Percentiles rank a stretch among this genome's conserved stretches.
Evolutionary conservation across 2,113 vertebrate species (phyloP).

Genomic region (Sterrhoptilus dennistouni): DNA sequence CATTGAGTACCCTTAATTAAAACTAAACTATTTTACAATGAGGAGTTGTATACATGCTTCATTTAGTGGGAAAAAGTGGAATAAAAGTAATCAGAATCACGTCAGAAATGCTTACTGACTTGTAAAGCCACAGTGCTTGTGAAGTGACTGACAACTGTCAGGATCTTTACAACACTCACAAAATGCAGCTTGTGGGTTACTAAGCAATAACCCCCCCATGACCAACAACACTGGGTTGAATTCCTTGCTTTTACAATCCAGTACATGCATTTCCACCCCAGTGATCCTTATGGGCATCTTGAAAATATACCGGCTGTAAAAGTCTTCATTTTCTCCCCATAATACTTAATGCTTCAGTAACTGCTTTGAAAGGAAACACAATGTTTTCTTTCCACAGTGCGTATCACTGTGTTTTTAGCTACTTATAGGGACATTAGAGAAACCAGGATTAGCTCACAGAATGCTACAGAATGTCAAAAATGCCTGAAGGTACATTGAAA

Average conservation of each 20-base stretch:
- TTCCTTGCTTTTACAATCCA: slow-evolving; percentile 59
- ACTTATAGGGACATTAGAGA: slow-evolving; percentile 14
- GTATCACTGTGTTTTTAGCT: background rate
- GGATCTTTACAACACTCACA: background rate
- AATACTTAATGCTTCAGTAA: slow-evolving; percentile 39
- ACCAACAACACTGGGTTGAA: background rate
- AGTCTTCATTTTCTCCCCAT: background rate
- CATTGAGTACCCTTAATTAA: slow-evolving; percentile 28
- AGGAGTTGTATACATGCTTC: slow-evolving; percentile 64
- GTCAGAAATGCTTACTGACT: slow-evolving; percentile 26
- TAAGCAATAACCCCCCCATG: background rate
- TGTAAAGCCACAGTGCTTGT: slow-evolving; percentile 25
- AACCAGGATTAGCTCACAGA: slow-evolving; percentile 15
- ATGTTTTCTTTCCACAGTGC: background rate
- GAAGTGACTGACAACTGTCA: background rate
- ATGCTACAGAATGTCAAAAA: slow-evolving; percentile 87
- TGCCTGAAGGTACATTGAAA: slow-evolving; percentile 87
- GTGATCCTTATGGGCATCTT: background rate
- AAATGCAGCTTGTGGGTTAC: slow-evolving; percentile 14
- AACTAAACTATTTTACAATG: slow-evolving; percentile 57
- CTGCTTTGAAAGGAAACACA: slow-evolving; percentile 37
- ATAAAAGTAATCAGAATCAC: slow-evolving; percentile 53
- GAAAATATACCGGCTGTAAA: background rate
- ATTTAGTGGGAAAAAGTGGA: slow-evolving; percentile 32
- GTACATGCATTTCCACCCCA: slow-evolving; percentile 83